Conservation (phyloP, 2,888 invertebrate genomes). For the Sialis fuliginosa region DNA sequence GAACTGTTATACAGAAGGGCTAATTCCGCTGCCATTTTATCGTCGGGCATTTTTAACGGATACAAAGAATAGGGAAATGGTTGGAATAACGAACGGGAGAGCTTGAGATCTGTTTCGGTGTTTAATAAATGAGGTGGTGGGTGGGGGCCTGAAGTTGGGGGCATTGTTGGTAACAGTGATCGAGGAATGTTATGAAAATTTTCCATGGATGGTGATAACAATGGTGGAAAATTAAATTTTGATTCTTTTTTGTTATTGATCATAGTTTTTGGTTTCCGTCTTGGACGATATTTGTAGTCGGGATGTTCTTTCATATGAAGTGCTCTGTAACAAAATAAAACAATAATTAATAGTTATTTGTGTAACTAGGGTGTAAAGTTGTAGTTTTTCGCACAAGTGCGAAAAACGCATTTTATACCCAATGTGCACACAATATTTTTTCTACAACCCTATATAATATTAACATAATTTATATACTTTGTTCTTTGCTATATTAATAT, state of each 20-base stretch:
- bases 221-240: slow-evolving; percentile 49
- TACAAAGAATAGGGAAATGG: slow-evolving; percentile 50
- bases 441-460: too few species aligned
- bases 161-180: slow-evolving; percentile 24
- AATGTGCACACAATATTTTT: too few species aligned
- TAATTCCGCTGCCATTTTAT: slow-evolving; percentile 47
- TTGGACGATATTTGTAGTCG: slow-evolving; percentile 79
- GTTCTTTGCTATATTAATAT: too few species aligned
- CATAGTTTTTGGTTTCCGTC: slow-evolving; percentile 71
- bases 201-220: slow-evolving; percentile 36
- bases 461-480: too few species aligned
- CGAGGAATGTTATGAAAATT: slow-evolving; percentile 26
- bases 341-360: neutral
- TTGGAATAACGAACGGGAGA: slow-evolving; percentile 48
- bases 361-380: too few species aligned
- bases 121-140: slow-evolving; percentile 30
- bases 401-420: too few species aligned
- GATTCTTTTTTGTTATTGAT: slow-evolving; percentile 51
- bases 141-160: slow-evolving; percentile 28
- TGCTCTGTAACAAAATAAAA: slow-evolving; percentile 40
- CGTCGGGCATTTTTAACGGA: slow-evolving; percentile 37
- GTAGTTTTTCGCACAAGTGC: too few species aligned
- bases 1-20: slow-evolving; percentile 43
- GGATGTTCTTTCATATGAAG: slow-evolving; percentile 89
- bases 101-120: slow-evolving; percentile 39